Conservation (phyloP, 2,888 invertebrate genomes). For the Drosophila mercatorum region DNA sequence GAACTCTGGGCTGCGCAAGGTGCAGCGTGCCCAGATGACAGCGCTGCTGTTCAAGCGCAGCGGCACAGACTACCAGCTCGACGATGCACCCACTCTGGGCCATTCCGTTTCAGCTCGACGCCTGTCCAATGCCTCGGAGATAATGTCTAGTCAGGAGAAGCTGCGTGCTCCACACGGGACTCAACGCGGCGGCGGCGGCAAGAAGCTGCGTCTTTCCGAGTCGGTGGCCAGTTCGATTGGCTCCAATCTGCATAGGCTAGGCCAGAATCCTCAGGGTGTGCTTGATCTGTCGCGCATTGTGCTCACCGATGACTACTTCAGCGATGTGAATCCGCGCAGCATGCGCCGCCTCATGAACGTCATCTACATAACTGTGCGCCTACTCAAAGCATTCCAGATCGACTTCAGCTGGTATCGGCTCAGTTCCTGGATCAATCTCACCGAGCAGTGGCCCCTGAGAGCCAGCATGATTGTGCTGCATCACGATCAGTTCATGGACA, state of each 20-base stretch:
- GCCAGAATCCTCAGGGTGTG: slow-evolving; percentile 87
- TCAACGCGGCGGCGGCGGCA: slow-evolving; percentile 87
- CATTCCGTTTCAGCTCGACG: slow-evolving; percentile 89
- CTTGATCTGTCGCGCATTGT: slow-evolving; percentile 90
- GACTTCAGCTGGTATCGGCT: slow-evolving; percentile 99
- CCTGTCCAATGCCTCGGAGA: slow-evolving; percentile 91
- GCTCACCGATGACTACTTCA: slow-evolving; percentile 98
- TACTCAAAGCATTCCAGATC: slow-evolving; percentile 98
- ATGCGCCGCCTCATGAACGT: slow-evolving; percentile 99
- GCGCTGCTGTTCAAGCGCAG: slow-evolving; percentile 86
- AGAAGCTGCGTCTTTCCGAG: slow-evolving; percentile 92
- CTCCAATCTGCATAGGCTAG: slow-evolving; percentile 92
- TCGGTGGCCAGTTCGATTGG: slow-evolving; percentile 96
- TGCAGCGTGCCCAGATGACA: slow-evolving; percentile 93
- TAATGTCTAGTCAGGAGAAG: slow-evolving; percentile 93
- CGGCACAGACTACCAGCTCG: slow-evolving; percentile 81
- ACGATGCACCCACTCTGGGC: slow-evolving; percentile 82
- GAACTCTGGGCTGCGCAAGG: slow-evolving; percentile 96
- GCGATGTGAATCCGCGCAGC: slow-evolving; percentile 98
- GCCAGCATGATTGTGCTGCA: slow-evolving; percentile 99
- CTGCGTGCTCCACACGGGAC: slow-evolving; percentile 84
- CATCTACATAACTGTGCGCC: slow-evolving; percentile 96
- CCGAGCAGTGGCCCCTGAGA: slow-evolving; percentile 99
- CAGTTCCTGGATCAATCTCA: slow-evolving; percentile 99
- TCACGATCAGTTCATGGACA: slow-evolving; percentile 95